Percentiles rank a stretch among this genome's conserved stretches.
Evolutionary conservation across 2,797 vertebrate species (phyloP).

Genomic region (Sebastes nivosus): DNA sequence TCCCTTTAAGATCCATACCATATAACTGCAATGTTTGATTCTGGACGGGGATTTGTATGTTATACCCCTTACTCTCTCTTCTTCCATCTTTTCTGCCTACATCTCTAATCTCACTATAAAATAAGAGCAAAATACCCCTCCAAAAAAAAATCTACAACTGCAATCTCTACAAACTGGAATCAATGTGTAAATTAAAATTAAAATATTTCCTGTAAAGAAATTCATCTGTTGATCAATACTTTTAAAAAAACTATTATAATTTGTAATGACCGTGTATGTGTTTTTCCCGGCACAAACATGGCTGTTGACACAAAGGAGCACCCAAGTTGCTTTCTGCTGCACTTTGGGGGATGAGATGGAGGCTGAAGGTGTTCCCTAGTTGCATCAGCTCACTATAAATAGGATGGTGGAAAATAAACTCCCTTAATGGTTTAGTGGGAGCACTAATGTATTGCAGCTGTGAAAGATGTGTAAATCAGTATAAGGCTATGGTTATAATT

Average conservation of each 20-base stretch:
- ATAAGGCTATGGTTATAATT: background rate
- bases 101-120: background rate
- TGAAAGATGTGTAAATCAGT: conserved; percentile 24
- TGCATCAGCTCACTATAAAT: conserved; percentile 44
- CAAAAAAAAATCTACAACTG: too few relatives aligned
- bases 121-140: too few relatives aligned
- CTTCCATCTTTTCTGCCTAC: background rate
- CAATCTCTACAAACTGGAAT: background rate
- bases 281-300: conserved; percentile 15
- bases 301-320: conserved; percentile 35
- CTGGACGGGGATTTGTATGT: background rate
- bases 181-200: background rate
- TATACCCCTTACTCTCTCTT: background rate
- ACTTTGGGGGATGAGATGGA: conserved; percentile 10
- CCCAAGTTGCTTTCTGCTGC: conserved; percentile 29
- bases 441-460: conserved; percentile 31
- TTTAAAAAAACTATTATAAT: background rate
- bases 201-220: background rate
- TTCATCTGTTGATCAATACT: background rate
- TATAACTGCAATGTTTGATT: too few relatives aligned
- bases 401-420: conserved; percentile 32
- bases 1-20: too few relatives aligned
- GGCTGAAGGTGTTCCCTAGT: conserved; percentile 30
- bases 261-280: background rate
- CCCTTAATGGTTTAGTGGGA: conserved; percentile 23